Evolutionary conservation across 2,888 invertebrate genomes (phyloP).

Genomic region (Drosophila monieri): DNA sequence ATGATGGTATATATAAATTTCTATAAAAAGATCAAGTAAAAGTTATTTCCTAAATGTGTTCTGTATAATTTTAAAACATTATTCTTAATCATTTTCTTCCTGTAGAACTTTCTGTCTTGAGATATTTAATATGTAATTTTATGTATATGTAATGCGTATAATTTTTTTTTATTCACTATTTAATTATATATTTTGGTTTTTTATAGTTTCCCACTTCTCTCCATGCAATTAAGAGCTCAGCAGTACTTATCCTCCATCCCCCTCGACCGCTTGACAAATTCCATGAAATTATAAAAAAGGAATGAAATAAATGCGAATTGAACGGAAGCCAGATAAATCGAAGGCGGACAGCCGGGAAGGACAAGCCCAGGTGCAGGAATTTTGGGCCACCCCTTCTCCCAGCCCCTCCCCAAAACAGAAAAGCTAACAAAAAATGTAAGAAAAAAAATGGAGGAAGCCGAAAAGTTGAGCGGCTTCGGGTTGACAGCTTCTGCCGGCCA

Average conservation of each 20-base stretch:
- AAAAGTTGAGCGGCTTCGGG: slow-evolving; percentile 43
- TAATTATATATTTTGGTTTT: background rate
- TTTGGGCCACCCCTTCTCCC: slow-evolving; percentile 4
- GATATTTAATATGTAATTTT: too few species aligned
- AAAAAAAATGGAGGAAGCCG: slow-evolving; percentile 1
- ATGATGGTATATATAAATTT: too few species aligned
- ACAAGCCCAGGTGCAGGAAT: slow-evolving; percentile 44
- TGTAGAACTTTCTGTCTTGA: too few species aligned
- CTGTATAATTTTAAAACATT: too few species aligned
- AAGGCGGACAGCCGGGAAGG: slow-evolving; percentile 18
- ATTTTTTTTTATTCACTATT: background rate
- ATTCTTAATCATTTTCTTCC: too few species aligned
- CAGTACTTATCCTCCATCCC: background rate
- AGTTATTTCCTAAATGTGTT: too few species aligned
- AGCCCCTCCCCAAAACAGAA: background rate
- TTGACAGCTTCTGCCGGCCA: slow-evolving; percentile 34
- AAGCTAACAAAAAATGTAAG: background rate
- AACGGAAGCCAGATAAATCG: slow-evolving; percentile 48
- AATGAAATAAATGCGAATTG: slow-evolving; percentile 41
- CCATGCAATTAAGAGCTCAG: background rate
- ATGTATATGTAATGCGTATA: too few species aligned
- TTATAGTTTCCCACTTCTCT: background rate
- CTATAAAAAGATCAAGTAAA: too few species aligned
- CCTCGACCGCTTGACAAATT: background rate
- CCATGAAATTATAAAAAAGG: slow-evolving; percentile 8